Conservation (phyloP, 2,797 vertebrate genomes). For the Mus caroli region DNA sequence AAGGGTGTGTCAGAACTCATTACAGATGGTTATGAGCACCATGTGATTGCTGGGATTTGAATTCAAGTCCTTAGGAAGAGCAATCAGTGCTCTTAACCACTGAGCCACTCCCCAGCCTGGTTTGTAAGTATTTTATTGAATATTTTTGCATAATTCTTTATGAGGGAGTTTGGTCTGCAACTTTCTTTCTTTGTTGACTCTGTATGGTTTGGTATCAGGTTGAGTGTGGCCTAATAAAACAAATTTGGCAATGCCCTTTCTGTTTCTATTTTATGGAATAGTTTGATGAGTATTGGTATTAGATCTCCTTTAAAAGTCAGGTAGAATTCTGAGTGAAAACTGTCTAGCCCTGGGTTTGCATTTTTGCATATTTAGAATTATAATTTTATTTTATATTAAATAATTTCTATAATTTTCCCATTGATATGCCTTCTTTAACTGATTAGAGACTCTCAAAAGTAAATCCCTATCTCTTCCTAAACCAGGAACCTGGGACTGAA, state of each 20-base stretch:
- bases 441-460: constrained; percentile 3
- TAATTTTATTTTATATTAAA: constrained; percentile 23
- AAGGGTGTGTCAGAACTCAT: too few relatives aligned
- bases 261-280: neutral
- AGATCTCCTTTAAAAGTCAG: neutral
- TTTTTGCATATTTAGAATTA: constrained; percentile 4
- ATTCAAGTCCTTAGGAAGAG: too few relatives aligned
- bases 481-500: neutral
- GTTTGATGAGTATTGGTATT: neutral
- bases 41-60: too few relatives aligned
- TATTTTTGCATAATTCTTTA: too few relatives aligned
- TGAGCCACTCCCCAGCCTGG: too few relatives aligned
- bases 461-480: neutral
- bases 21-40: too few relatives aligned
- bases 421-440: neutral
- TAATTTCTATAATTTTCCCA: neutral
- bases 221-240: too few relatives aligned
- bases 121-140: too few relatives aligned
- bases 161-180: too few relatives aligned
- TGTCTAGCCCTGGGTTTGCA: neutral
- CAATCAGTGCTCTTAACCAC: too few relatives aligned
- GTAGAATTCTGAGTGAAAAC: neutral
- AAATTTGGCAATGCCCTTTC: neutral
- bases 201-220: too few relatives aligned
- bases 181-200: too few relatives aligned